Evolutionary conservation across 53 echinoderm and acorn worm species (phyloP).

Genomic region (Echinometra lucunter): DNA sequence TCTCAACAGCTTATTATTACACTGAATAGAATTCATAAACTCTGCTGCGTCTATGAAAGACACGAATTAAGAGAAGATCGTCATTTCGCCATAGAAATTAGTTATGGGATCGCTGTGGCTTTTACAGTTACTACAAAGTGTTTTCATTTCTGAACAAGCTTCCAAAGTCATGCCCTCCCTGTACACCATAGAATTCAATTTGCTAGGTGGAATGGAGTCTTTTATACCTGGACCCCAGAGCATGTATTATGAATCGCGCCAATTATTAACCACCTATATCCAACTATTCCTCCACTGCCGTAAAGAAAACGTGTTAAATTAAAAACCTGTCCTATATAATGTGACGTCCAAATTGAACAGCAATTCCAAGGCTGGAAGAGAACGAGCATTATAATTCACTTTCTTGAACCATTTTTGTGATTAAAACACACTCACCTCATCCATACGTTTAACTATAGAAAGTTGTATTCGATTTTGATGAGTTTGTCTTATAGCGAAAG

Average conservation of each 20-base stretch:
- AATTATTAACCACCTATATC: slow-evolving; percentile 19
- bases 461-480: slow-evolving; percentile 6
- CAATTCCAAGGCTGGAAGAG: background rate
- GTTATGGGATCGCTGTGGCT: background rate
- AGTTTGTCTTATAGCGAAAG: background rate
- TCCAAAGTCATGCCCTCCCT: background rate
- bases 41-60: background rate
- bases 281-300: background rate
- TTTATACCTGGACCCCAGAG: background rate
- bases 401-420: slow-evolving; percentile 2
- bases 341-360: background rate
- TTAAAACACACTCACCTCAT: background rate
- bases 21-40: background rate
- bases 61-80: background rate
- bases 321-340: background rate
- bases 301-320: slow-evolving; percentile 20
- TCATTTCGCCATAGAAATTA: background rate
- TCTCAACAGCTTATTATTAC: background rate
- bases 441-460: background rate
- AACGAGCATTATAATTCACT: background rate
- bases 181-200: slow-evolving; percentile 32
- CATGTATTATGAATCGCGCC: slow-evolving; percentile 41
- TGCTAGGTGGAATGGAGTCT: background rate
- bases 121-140: background rate
- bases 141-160: background rate